Evolutionary conservation across 2,888 invertebrate species (phyloP).

Genomic region (Lithophane socia): DNA sequence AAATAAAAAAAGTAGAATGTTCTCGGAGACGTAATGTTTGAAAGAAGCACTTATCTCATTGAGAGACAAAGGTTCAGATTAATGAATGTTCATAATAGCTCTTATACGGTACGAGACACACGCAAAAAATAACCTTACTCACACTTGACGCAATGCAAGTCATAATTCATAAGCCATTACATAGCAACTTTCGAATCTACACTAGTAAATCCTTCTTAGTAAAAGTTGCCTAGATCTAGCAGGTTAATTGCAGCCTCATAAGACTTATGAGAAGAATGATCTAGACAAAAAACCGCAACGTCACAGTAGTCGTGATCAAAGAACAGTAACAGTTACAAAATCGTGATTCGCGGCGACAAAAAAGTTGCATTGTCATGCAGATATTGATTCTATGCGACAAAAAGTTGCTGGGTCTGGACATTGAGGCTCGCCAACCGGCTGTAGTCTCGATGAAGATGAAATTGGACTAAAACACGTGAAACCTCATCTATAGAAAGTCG

Average conservation of each 20-base stretch:
- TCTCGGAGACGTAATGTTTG: slow-evolving; percentile 28
- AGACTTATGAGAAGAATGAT: slow-evolving; percentile 12
- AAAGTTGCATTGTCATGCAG: slow-evolving; percentile 15
- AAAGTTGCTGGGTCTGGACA: slow-evolving; percentile 34
- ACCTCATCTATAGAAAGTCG: slow-evolving; percentile 81
- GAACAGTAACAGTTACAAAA: slow-evolving; percentile 29
- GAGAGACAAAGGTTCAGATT: slow-evolving; percentile 19
- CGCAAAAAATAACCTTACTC: slow-evolving; percentile 37
- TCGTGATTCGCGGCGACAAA: slow-evolving; percentile 14
- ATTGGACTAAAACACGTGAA: slow-evolving; percentile 79
- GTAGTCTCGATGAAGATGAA: slow-evolving; percentile 72
- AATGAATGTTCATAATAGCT: slow-evolving; percentile 43
- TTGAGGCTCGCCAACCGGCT: slow-evolving; percentile 37
- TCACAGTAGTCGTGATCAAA: slow-evolving; percentile 34
- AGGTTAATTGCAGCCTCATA: slow-evolving; percentile 29
- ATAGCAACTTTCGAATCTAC: slow-evolving; percentile 55
- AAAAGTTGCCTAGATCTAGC: slow-evolving; percentile 54
- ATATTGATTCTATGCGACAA: slow-evolving; percentile 19
- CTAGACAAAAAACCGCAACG: slow-evolving; percentile 35
- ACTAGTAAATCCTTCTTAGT: slow-evolving; percentile 26
- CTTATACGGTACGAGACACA: slow-evolving; percentile 30
- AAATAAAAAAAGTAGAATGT: slow-evolving; percentile 34
- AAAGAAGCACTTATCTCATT: slow-evolving; percentile 43
- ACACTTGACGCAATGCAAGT: slow-evolving; percentile 61
- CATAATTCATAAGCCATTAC: slow-evolving; percentile 60